Evolutionary conservation across 2,113 vertebrate genomes (phyloP).

Genomic region (Echinops telfairi): DNA sequence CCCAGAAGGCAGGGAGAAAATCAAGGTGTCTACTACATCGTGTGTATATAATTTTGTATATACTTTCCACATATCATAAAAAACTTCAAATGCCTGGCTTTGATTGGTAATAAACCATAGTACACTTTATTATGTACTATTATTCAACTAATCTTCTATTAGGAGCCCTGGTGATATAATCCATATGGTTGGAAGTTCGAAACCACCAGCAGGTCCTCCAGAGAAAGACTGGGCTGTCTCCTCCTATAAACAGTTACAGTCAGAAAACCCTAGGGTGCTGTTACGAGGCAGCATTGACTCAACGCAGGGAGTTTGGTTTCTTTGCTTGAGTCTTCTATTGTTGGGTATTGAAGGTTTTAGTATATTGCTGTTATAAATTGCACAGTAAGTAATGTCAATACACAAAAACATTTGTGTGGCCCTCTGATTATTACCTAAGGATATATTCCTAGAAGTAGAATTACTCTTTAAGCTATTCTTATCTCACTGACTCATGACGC

Average conservation of each 20-base stretch:
- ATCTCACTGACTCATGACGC: slow-evolving; percentile 52
- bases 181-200: too few species aligned
- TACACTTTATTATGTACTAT: neutral
- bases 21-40: neutral
- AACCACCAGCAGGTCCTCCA: too few species aligned
- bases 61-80: neutral
- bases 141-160: neutral
- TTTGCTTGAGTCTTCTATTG: neutral
- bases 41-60: neutral
- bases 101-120: neutral
- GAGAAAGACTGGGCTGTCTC: too few species aligned
- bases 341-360: slow-evolving; percentile 2
- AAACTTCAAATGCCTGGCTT: neutral
- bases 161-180: too few species aligned
- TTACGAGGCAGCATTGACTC: too few species aligned
- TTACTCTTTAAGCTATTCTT: slow-evolving; percentile 49
- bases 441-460: slow-evolving; percentile 62
- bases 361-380: slow-evolving; percentile 51
- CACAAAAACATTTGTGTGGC: neutral
- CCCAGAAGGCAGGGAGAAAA: neutral
- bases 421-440: slow-evolving; percentile 11
- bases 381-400: neutral
- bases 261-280: too few species aligned
- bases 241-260: too few species aligned
- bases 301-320: too few species aligned